Percentiles rank a stretch among this genome's conserved stretches.
phyloP scores from a whole-genome alignment of 2,113 vertebrate species.

The Cariama cristata region DNA sequence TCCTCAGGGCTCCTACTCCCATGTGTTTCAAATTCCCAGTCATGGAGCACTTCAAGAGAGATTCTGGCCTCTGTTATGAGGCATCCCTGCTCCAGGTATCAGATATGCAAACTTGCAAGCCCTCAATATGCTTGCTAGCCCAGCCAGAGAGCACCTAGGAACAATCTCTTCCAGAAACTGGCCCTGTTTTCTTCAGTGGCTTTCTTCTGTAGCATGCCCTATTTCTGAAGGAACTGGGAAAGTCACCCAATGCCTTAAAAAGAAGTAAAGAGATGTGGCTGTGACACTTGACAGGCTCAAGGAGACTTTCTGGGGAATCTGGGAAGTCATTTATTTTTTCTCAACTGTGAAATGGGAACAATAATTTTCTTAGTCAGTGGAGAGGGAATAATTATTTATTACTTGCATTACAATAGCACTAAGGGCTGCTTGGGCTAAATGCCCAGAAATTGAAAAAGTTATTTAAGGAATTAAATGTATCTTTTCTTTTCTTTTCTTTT shows the following conservation, averaged over 20 bases:
- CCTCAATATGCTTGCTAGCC: background rate
- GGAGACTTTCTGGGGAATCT: background rate
- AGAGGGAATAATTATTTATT: constrained; percentile 52
- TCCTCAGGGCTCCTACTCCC: background rate
- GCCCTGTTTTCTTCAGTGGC: background rate
- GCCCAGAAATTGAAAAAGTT: constrained; percentile 38
- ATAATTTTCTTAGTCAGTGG: background rate
- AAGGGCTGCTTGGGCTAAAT: constrained; percentile 33
- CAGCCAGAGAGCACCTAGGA: background rate
- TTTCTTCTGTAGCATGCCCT: background rate
- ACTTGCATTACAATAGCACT: constrained; percentile 14
- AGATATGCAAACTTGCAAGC: background rate
- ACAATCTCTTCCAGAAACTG: background rate
- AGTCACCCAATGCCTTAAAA: background rate
- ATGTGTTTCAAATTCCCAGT: background rate
- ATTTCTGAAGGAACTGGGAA: background rate
- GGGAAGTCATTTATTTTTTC: background rate
- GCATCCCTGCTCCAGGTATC: background rate
- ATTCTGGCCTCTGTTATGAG: background rate
- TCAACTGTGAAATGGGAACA: background rate
- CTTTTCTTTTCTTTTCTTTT: background rate
- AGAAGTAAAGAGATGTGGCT: background rate
- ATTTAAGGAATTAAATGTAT: constrained; percentile 7
- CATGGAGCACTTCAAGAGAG: background rate
- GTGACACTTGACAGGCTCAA: background rate